phyloP scores from a whole-genome alignment of 2,113 vertebrate species.

The Phalacrocorax pelagicus region DNA sequence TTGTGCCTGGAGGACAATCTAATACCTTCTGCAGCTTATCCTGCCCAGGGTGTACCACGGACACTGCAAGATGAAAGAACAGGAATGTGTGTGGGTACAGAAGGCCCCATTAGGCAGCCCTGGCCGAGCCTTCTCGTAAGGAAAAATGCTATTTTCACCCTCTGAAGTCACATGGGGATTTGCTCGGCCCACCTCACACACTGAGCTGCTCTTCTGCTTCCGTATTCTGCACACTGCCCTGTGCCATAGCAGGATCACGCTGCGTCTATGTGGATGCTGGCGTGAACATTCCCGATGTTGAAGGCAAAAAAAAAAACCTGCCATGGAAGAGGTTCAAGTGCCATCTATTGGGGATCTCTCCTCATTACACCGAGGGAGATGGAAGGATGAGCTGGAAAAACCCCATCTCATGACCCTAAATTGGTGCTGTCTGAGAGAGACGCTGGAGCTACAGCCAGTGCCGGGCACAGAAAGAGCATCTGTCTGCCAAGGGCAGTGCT shows the following conservation, averaged over 20 bases:
- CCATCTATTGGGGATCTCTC: constrained; percentile 43
- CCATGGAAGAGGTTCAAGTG: background rate
- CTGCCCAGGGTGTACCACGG: background rate
- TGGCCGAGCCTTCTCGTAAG: constrained; percentile 1
- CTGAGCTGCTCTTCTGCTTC: background rate
- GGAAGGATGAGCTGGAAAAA: background rate
- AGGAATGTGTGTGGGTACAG: constrained; percentile 3
- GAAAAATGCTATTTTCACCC: background rate
- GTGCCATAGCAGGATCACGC: fast-evolving
- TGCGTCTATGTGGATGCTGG: fast-evolving
- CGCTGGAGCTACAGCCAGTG: background rate
- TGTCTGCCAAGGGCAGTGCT: background rate
- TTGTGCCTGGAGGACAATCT: background rate
- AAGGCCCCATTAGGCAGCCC: background rate
- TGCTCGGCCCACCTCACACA: background rate
- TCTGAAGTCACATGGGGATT: background rate
- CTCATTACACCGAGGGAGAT: background rate
- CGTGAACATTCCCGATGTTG: background rate
- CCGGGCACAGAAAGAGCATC: background rate
- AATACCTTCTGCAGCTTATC: background rate
- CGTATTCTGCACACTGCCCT: too few relatives aligned
- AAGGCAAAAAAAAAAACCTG: background rate
- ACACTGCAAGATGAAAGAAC: background rate
- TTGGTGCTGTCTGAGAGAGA: background rate
- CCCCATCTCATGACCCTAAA: background rate